Evolutionary conservation across 2,888 invertebrate species (phyloP).

Genomic region (Alloplasta piceator): DNA sequence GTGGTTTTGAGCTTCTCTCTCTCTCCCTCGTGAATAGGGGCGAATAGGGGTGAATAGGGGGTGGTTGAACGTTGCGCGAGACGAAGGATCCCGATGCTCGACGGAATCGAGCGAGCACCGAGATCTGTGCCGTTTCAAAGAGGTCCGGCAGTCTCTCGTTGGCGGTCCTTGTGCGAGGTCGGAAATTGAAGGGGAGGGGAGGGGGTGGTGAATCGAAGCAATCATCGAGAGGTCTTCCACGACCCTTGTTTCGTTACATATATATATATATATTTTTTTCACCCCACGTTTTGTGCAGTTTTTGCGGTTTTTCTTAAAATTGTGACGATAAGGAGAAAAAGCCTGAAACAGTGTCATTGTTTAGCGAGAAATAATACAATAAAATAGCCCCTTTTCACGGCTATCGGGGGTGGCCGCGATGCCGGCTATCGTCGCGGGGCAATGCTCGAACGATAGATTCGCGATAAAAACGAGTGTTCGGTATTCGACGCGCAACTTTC

Average conservation of each 20-base stretch:
- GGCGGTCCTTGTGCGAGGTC: conserved; percentile 74
- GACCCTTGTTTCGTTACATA: background rate
- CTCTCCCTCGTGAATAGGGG: conserved; percentile 33
- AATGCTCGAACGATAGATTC: conserved; percentile 65
- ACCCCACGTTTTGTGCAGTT: too few species aligned
- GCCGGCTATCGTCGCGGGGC: conserved; percentile 63
- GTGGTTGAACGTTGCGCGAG: conserved; percentile 59
- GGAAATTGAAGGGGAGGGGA: conserved; percentile 45
- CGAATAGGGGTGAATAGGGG: conserved; percentile 45
- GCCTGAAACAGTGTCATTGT: too few species aligned
- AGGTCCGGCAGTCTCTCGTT: conserved; percentile 75
- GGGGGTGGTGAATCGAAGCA: conserved; percentile 1
- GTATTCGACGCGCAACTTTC: conserved; percentile 61
- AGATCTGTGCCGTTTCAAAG: conserved; percentile 65
- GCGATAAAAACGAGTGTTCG: conserved; percentile 55
- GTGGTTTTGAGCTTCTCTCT: conserved; percentile 62
- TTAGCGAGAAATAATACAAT: background rate
- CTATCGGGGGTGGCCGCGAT: conserved; percentile 64
- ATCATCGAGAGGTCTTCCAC: conserved; percentile 11
- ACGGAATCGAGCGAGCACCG: conserved; percentile 69
- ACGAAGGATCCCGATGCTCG: conserved; percentile 71
- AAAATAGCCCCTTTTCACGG: background rate
- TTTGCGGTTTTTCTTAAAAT: too few species aligned
- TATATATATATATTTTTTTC: too few species aligned
- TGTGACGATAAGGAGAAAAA: background rate